Evolutionary conservation across 1,140 invertebrate genomes (phyloP).

Genomic region (Drosophila santomea): DNA sequence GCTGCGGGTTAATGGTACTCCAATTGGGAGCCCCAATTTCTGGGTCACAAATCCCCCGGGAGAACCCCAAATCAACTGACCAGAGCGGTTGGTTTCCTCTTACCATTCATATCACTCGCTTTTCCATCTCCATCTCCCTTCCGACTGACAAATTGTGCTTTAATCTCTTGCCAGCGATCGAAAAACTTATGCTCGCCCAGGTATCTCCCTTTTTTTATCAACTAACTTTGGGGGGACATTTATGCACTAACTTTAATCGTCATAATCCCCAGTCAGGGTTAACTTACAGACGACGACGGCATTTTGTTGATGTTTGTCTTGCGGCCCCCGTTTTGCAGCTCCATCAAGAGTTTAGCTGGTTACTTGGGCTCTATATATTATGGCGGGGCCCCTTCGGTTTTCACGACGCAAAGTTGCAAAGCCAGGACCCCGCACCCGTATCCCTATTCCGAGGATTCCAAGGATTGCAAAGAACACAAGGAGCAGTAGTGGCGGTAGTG

Average conservation of each 20-base stretch:
- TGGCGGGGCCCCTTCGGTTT: constrained; percentile 7
- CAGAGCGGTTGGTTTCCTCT: constrained; percentile 2
- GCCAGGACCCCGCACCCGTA: constrained; percentile 20
- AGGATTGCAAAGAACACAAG: constrained; percentile 23
- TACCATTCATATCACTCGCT: background rate
- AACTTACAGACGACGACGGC: background rate
- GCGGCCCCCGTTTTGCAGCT: background rate
- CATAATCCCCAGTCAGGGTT: constrained; percentile 31
- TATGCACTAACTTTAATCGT: constrained; percentile 37
- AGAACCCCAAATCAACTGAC: constrained; percentile 27
- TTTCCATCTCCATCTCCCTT: too few species aligned
- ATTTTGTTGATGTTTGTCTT: constrained; percentile 42
- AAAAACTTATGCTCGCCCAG: constrained; percentile 12
- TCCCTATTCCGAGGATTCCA: constrained; percentile 18
- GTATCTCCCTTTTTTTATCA: background rate
- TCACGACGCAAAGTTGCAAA: constrained; percentile 43
- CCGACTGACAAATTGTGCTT: constrained; percentile 12
- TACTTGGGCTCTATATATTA: constrained; percentile 40
- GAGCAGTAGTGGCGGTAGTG: background rate
- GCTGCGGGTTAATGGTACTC: constrained; percentile 55
- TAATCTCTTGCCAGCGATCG: constrained; percentile 16
- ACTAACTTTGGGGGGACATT: constrained; percentile 3
- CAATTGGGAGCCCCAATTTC: constrained; percentile 27
- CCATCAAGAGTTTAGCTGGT: constrained; percentile 39
- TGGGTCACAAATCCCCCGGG: background rate